These are phyloP conservation scores for Trypoxylus dichotomus DNA, from an alignment of 1,140 invertebrate genomes.

Conservation along the genomic window DNA sequence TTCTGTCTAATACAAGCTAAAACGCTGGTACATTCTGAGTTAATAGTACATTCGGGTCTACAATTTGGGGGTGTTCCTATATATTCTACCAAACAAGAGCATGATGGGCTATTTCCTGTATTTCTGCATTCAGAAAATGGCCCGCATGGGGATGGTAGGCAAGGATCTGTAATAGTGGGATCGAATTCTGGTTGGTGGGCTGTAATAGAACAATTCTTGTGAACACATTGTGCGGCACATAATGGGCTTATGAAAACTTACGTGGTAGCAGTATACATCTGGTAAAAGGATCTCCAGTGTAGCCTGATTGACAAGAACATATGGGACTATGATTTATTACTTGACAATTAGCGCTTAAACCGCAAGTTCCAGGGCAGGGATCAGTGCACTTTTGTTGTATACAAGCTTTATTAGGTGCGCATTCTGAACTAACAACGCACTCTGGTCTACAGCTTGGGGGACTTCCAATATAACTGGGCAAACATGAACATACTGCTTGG, in stretches of 20 bases:
- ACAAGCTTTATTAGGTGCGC: conserved; percentile 63
- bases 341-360: conserved; percentile 62
- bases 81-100: conserved; percentile 68
- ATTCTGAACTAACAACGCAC: conserved; percentile 65
- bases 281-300: conserved; percentile 68
- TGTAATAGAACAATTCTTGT: conserved; percentile 36
- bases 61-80: conserved; percentile 72
- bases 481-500: conserved; percentile 66
- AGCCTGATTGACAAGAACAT: conserved; percentile 64
- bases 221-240: not conserved
- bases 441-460: conserved; percentile 65
- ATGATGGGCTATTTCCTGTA: conserved; percentile 62
- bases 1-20: conserved; percentile 68
- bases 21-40: conserved; percentile 69
- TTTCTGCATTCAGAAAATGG: conserved; percentile 67
- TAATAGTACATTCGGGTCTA: conserved; percentile 71
- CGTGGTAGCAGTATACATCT: conserved; percentile 60
- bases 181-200: conserved; percentile 37
- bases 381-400: conserved; percentile 64
- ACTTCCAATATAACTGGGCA: conserved; percentile 61
- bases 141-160: conserved; percentile 72
- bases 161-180: conserved; percentile 59
- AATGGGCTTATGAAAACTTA: conserved; percentile 52
- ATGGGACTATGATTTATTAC: conserved; percentile 70
- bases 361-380: conserved; percentile 66